phyloP scores from a whole-genome alignment of 2,113 vertebrate species.

The Leiothrix lutea region DNA sequence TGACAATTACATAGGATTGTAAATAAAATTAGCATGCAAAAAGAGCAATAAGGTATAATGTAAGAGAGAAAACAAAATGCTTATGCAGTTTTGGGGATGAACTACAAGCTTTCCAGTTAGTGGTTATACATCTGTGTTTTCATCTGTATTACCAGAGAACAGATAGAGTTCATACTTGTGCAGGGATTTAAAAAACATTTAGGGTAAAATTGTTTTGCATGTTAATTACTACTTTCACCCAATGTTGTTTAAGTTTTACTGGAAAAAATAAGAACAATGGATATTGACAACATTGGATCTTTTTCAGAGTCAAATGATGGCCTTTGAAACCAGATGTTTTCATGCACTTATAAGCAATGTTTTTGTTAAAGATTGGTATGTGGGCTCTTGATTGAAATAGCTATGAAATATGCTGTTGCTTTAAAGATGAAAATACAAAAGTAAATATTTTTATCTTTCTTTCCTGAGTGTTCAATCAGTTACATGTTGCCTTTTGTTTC shows the following conservation, averaged over 20 bases:
- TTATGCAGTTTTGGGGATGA: not conserved
- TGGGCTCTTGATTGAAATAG: not conserved
- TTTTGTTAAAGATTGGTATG: not conserved
- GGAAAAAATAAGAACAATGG: not conserved
- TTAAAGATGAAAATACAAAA: not conserved
- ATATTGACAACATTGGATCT: not conserved
- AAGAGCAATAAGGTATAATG: not conserved
- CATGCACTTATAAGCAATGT: not conserved
- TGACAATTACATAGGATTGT: not conserved
- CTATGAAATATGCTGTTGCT: not conserved
- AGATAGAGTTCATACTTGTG: not conserved
- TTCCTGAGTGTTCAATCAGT: not conserved
- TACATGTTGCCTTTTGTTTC: not conserved
- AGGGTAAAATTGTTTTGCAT: not conserved
- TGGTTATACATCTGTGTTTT: not conserved
- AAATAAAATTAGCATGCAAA: not conserved
- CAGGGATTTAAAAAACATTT: not conserved
- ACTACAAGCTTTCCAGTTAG: not conserved
- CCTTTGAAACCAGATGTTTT: not conserved
- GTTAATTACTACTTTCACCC: not conserved
- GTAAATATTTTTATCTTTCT: not conserved
- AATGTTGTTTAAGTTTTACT: not conserved
- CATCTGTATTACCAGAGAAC: not conserved
- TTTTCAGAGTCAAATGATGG: not conserved
- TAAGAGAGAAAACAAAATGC: not conserved